Percentiles rank a stretch among this genome's conserved stretches.
Conservation (phyloP, 2,113 vertebrate species). For the Calypte anna region DNA sequence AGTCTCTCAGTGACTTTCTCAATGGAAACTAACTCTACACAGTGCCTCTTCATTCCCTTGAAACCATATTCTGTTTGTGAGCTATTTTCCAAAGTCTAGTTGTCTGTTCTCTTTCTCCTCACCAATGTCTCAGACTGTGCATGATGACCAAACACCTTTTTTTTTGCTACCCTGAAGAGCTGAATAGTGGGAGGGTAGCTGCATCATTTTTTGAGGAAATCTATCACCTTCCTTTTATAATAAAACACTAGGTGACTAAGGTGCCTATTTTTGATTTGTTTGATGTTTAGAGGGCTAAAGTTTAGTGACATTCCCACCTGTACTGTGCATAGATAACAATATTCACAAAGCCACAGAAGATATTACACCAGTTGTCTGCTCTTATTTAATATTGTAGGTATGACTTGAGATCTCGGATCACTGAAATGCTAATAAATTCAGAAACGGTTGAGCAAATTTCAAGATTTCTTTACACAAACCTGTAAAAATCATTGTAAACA, state of each 20-base stretch:
- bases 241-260: neutral
- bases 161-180: neutral
- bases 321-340: neutral
- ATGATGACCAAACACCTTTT: neutral
- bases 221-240: neutral
- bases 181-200: neutral
- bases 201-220: neutral
- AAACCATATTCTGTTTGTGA: neutral
- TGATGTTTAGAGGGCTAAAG: neutral
- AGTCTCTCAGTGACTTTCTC: neutral
- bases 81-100: neutral
- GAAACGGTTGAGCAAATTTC: neutral
- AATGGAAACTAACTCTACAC: neutral
- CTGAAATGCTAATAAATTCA: neutral
- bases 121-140: rapidly evolving
- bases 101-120: neutral
- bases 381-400: neutral
- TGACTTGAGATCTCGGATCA: neutral
- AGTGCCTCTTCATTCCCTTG: neutral
- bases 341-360: neutral
- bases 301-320: neutral
- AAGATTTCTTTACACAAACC: neutral
- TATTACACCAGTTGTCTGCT: neutral
- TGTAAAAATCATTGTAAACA: neutral
- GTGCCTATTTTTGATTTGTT: neutral